Conservation (phyloP, 2,888 invertebrate genomes). For the Rotaria macrura region DNA sequence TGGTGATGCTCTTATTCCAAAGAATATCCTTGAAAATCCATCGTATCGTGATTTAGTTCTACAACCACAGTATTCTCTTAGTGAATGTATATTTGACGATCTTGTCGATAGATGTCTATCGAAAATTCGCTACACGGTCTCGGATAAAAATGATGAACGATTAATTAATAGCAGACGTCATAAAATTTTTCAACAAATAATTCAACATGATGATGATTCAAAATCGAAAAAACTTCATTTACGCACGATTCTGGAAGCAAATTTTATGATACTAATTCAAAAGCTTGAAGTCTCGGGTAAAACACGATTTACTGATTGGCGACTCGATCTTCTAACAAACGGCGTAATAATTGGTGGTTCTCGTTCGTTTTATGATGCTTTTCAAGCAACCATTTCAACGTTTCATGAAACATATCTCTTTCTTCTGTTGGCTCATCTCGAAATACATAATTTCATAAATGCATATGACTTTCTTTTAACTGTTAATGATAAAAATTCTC, state of each 20-base stretch:
- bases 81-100: background rate
- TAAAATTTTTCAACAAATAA: background rate
- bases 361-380: background rate
- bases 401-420: background rate
- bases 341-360: background rate
- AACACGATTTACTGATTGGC: background rate
- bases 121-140: background rate
- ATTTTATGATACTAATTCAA: too few species aligned
- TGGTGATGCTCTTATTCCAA: background rate
- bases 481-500: background rate
- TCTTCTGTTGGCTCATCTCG: background rate
- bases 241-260: too few species aligned
- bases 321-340: background rate
- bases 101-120: background rate
- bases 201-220: background rate
- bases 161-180: background rate
- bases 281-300: background rate
- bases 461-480: background rate
- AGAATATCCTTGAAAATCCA: background rate
- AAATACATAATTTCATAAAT: background rate
- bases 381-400: background rate
- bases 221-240: background rate
- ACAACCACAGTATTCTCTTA: background rate
- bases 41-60: background rate
- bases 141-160: background rate